Percentiles rank a stretch among this genome's conserved stretches.
These are phyloP conservation scores for Lepidochitona cinerea DNA, from an alignment of 2,888 invertebrate species.

Conservation along the genomic window DNA sequence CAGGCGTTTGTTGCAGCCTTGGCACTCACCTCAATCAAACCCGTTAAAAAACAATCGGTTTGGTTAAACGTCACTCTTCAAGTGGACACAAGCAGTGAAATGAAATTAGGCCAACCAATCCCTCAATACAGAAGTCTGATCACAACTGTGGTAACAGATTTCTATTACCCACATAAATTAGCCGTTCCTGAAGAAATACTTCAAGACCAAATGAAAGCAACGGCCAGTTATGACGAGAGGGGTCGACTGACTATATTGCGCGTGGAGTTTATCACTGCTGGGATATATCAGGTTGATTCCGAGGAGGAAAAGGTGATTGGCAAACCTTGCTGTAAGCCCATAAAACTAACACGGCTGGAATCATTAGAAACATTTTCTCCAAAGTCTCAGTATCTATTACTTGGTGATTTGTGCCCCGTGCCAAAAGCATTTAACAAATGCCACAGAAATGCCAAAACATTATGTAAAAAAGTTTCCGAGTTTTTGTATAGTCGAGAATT, in stretches of 20 bases:
- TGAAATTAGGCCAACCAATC: not conserved
- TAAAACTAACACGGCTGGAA: not conserved
- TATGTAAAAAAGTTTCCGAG: not conserved
- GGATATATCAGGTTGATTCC: not conserved
- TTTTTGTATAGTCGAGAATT: not conserved
- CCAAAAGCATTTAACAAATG: not conserved
- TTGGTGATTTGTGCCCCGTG: not conserved
- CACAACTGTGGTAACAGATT: not conserved
- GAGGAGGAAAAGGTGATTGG: not conserved
- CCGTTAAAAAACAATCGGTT: not conserved
- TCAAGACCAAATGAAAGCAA: not conserved
- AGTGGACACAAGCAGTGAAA: not conserved
- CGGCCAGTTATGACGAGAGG: not conserved
- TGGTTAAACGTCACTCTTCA: not conserved
- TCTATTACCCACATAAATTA: not conserved
- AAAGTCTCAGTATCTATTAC: not conserved
- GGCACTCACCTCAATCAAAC: not conserved
- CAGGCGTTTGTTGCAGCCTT: not conserved
- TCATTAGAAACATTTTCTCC: not conserved
- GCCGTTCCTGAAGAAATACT: not conserved
- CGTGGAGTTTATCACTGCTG: not conserved
- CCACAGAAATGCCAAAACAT: not conserved
- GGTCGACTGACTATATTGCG: not conserved
- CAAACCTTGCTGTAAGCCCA: not conserved
- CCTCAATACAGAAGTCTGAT: not conserved